phyloP scores from a whole-genome alignment of 2,797 vertebrate species.

The Chaunax sp. region DNA sequence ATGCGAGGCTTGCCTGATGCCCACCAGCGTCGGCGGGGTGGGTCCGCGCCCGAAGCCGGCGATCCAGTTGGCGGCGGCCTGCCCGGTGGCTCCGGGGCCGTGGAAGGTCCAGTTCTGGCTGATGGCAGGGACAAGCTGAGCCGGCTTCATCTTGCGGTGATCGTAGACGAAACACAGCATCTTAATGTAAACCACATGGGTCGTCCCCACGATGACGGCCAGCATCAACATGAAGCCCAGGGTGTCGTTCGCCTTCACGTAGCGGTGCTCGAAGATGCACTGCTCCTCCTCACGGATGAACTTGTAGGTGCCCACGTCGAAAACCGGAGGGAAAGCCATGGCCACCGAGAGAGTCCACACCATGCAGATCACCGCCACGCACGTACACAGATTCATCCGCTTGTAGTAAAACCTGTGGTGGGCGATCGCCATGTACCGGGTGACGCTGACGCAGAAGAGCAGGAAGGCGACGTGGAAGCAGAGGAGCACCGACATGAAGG shows the following conservation, averaged over 20 bases:
- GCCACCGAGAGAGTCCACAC: slow-evolving; percentile 95
- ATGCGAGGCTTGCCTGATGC: slow-evolving; percentile 90
- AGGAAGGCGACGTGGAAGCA: slow-evolving; percentile 97
- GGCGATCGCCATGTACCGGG: slow-evolving; percentile 96
- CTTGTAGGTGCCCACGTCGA: slow-evolving; percentile 93
- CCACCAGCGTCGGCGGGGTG: slow-evolving; percentile 94
- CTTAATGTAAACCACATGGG: slow-evolving; percentile 94
- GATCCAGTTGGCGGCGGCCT: slow-evolving; percentile 97
- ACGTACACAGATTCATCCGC: slow-evolving; percentile 93
- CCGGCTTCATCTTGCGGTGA: slow-evolving; percentile 97
- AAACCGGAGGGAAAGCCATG: slow-evolving; percentile 95
- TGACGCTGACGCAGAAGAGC: slow-evolving; percentile 95
- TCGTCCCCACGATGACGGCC: slow-evolving; percentile 91
- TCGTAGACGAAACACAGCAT: slow-evolving; percentile 96
- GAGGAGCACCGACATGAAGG: slow-evolving; percentile 93
- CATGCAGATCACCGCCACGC: slow-evolving; percentile 92
- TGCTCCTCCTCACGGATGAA: slow-evolving; percentile 94
- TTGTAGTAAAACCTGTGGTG: slow-evolving; percentile 97
- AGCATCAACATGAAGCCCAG: slow-evolving; percentile 96
- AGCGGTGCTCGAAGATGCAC: slow-evolving; percentile 95
- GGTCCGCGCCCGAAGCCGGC: slow-evolving; percentile 96
- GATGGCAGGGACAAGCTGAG: slow-evolving; percentile 94
- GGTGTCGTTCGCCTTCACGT: slow-evolving; percentile 93
- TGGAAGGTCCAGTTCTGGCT: slow-evolving; percentile 99
- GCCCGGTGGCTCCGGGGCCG: slow-evolving; percentile 94